Conservation (phyloP, 2,113 vertebrate species). For the Willisornis vidua region DNA sequence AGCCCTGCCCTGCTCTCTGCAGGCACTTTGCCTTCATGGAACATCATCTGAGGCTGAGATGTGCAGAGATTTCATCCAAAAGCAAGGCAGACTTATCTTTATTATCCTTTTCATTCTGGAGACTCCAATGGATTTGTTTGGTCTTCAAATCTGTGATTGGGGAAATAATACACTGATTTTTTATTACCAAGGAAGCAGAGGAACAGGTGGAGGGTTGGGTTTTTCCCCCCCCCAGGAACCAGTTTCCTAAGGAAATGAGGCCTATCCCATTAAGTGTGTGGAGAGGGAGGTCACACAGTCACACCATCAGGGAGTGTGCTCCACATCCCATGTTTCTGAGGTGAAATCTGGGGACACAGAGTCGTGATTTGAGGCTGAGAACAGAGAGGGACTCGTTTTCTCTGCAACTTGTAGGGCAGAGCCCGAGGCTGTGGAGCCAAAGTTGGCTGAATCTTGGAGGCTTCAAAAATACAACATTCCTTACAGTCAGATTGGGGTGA, state of each 20-base stretch:
- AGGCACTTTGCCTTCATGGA: neutral
- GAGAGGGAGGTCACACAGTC: neutral
- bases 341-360: neutral
- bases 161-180: neutral
- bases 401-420: neutral
- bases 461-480: neutral
- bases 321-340: neutral
- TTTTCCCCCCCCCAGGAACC: neutral
- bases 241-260: slow-evolving; percentile 52
- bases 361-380: neutral
- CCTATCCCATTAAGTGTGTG: neutral
- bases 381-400: neutral
- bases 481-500: neutral
- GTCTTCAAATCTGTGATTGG: neutral
- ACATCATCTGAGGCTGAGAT: neutral
- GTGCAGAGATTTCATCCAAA: neutral
- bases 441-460: neutral
- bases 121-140: neutral
- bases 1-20: neutral
- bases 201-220: neutral
- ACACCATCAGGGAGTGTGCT: neutral
- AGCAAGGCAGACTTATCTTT: neutral
- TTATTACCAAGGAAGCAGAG: neutral
- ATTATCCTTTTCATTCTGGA: neutral
- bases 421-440: neutral